These are phyloP conservation scores for Megalopta genalis DNA, from an alignment of 1,140 invertebrate genomes.

Conservation along the genomic window DNA sequence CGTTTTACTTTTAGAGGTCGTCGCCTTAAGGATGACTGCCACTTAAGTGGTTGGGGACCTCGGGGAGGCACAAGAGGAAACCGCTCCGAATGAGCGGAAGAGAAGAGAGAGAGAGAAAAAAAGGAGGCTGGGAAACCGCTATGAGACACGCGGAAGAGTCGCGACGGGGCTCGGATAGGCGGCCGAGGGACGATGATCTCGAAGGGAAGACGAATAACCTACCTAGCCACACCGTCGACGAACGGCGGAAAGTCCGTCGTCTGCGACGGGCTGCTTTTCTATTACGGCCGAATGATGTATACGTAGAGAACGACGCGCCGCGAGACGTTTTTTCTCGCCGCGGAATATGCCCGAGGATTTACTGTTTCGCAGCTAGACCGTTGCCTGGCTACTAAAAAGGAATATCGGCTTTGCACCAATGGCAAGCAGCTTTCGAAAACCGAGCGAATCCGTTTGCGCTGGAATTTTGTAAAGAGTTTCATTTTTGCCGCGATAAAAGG, in stretches of 20 bases:
- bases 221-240: not conserved
- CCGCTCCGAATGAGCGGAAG: not conserved
- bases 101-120: not conserved
- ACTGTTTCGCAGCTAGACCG: not conserved
- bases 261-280: constrained; percentile 22
- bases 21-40: constrained; percentile 59
- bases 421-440: no score
- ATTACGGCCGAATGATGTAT: constrained; percentile 35
- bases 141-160: not conserved
- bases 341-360: not conserved
- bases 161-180: not conserved
- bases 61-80: constrained; percentile 5
- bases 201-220: constrained; percentile 44
- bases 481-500: no score
- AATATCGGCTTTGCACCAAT: not conserved
- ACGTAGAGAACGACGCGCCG: constrained; percentile 10
- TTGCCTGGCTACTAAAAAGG: no score
- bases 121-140: not conserved
- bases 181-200: constrained; percentile 23
- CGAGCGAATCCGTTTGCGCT: no score
- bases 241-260: constrained; percentile 24
- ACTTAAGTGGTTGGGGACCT: constrained; percentile 41
- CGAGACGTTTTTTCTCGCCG: not conserved
- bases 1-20: constrained; percentile 52
- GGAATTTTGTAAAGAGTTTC: no score